Percentiles rank a stretch among this genome's conserved stretches.
Evolutionary conservation across 2,888 invertebrate genomes (phyloP).

Genomic region (Apotomis capreana): DNA sequence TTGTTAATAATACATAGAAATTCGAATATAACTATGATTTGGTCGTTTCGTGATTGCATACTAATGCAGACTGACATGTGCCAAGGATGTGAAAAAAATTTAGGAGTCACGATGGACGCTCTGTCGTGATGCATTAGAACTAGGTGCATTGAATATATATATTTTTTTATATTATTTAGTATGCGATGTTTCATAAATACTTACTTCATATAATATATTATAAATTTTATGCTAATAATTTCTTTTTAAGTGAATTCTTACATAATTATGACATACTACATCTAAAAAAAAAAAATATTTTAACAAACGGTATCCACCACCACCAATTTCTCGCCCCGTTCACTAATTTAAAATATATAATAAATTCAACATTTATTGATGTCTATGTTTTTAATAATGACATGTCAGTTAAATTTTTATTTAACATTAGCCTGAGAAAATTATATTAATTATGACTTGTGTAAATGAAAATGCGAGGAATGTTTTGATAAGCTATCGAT

Average conservation of each 20-base stretch:
- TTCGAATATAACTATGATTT: constrained; percentile 39
- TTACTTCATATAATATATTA: too few species aligned
- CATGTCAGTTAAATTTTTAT: neutral
- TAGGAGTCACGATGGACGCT: constrained; percentile 19
- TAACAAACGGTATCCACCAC: too few species aligned
- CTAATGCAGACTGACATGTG: constrained; percentile 18
- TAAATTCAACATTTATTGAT: neutral
- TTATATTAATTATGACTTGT: constrained; percentile 6
- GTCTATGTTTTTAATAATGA: neutral
- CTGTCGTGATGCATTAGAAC: neutral
- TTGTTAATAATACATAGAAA: constrained; percentile 50
- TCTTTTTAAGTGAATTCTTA: too few species aligned
- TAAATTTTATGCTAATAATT: too few species aligned
- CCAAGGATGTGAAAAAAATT: constrained; percentile 19
- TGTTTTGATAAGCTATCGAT: constrained; percentile 5
- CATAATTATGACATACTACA: too few species aligned
- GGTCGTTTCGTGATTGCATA: constrained; percentile 38
- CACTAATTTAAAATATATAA: too few species aligned
- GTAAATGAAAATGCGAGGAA: neutral
- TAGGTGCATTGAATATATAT: neutral
- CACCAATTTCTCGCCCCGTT: too few species aligned
- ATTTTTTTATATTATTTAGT: too few species aligned
- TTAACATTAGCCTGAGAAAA: constrained; percentile 10
- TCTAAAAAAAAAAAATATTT: too few species aligned
- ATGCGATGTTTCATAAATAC: too few species aligned